These are phyloP conservation scores for Protaetia brevitarsis DNA, from an alignment of 1,140 invertebrate genomes.

Conservation along the genomic window DNA sequence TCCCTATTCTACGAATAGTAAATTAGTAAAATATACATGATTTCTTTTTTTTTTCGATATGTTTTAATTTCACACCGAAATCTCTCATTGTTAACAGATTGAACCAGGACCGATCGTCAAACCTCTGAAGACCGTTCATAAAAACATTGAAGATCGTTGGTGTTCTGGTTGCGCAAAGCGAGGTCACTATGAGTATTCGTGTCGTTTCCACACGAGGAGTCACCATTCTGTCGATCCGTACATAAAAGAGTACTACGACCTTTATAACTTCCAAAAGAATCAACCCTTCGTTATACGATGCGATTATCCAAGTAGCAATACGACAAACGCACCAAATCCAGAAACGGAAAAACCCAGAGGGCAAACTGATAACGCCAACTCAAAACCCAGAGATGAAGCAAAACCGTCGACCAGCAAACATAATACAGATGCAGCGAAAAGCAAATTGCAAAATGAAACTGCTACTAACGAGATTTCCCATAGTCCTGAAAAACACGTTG, in stretches of 20 bases:
- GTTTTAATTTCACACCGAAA: conserved; percentile 46
- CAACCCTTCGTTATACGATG: neutral
- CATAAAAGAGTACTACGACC: conserved; percentile 34
- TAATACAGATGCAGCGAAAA: neutral
- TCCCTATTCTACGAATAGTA: too few species aligned
- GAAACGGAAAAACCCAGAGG: neutral
- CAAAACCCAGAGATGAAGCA: neutral
- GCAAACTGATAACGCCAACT: neutral
- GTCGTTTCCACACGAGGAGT: conserved; percentile 41
- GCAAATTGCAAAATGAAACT: neutral
- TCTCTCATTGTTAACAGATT: conserved; percentile 31
- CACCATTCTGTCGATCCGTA: conserved; percentile 29
- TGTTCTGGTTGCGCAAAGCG: conserved; percentile 62
- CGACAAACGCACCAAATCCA: neutral
- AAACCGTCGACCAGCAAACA: neutral
- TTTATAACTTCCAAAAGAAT: conserved; percentile 25
- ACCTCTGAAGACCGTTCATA: neutral
- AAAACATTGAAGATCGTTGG: conserved; percentile 32
- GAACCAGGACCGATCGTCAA: conserved; percentile 6
- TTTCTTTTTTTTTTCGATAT: neutral
- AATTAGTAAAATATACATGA: too few species aligned
- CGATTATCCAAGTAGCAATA: neutral
- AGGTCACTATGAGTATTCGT: conserved; percentile 61
- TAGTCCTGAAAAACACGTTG: too few species aligned
- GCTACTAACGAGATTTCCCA: too few species aligned